These are phyloP conservation scores for Lottia gigantea DNA, from an alignment of 2,888 invertebrate genomes.

Conservation along the genomic window DNA sequence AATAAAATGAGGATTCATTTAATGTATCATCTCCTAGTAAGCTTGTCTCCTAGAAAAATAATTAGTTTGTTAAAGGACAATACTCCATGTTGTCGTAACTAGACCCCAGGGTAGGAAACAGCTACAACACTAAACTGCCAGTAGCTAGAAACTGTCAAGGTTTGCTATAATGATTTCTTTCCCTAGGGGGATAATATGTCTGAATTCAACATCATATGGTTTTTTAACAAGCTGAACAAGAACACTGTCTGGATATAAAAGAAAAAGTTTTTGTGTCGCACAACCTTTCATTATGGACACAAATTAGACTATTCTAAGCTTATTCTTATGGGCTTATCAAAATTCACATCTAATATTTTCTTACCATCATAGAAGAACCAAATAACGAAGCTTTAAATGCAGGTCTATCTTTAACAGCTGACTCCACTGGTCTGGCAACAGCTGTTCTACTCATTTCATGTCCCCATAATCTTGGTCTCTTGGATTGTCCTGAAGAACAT, in stretches of 20 bases:
- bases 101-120: too few relatives aligned
- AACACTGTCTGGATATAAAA: not conserved
- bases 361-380: slow-evolving; percentile 50
- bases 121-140: too few relatives aligned
- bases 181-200: too few relatives aligned
- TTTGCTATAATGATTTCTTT: too few relatives aligned
- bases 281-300: not conserved
- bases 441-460: slow-evolving; percentile 24
- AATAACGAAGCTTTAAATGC: slow-evolving; percentile 57
- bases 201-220: too few relatives aligned
- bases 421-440: slow-evolving; percentile 16
- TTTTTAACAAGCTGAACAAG: not conserved
- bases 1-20: slow-evolving; percentile 56
- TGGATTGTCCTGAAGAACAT: slow-evolving; percentile 14
- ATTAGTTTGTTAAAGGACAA: too few relatives aligned
- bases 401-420: slow-evolving; percentile 43
- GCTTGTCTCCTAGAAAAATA: slow-evolving; percentile 27
- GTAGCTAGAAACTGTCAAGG: too few relatives aligned
- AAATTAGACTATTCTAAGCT: slow-evolving; percentile 9
- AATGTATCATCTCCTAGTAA: slow-evolving; percentile 40
- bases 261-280: not conserved
- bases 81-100: too few relatives aligned
- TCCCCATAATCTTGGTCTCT: slow-evolving; percentile 30
- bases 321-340: too few relatives aligned
- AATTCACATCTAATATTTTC: too few relatives aligned